Evolutionary conservation across 2,888 invertebrate species (phyloP).

Genomic region (Caenorhabditis doughertyi): DNA sequence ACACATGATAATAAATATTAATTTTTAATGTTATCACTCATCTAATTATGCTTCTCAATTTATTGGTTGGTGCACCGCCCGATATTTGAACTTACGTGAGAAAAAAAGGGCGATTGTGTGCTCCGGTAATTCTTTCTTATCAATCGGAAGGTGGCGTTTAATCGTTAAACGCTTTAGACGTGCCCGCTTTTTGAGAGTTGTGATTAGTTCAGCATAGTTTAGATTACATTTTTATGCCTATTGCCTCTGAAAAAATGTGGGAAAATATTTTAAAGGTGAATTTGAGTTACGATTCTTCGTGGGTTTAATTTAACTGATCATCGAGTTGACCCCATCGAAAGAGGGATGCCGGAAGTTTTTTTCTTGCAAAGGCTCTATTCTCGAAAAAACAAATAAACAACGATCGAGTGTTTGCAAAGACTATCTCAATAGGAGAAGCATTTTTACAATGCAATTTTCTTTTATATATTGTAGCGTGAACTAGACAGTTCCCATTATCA

Average conservation of each 20-base stretch:
- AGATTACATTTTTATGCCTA: constrained; percentile 38
- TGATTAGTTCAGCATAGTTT: constrained; percentile 51
- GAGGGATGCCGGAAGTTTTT: no score
- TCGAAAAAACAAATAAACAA: no score
- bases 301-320: no score
- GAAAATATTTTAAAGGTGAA: constrained; percentile 14
- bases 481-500: no score
- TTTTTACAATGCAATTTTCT: no score
- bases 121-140: constrained; percentile 36
- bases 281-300: no score
- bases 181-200: constrained; percentile 7
- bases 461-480: background rate
- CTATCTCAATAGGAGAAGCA: no score
- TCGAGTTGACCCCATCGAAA: no score
- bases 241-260: constrained; percentile 3
- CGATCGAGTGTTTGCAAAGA: no score
- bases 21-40: background rate
- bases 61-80: constrained; percentile 48
- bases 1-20: constrained; percentile 19
- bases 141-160: constrained; percentile 25
- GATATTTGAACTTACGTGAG: constrained; percentile 57
- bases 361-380: no score
- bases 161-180: constrained; percentile 28
- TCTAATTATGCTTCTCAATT: background rate
- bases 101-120: constrained; percentile 36